A percentile compares a stretch with the other conserved stretches of the same genome.
These are phyloP conservation scores for Archivesica marissinica DNA, from an alignment of 1,140 invertebrate genomes.

Conservation along the genomic window DNA sequence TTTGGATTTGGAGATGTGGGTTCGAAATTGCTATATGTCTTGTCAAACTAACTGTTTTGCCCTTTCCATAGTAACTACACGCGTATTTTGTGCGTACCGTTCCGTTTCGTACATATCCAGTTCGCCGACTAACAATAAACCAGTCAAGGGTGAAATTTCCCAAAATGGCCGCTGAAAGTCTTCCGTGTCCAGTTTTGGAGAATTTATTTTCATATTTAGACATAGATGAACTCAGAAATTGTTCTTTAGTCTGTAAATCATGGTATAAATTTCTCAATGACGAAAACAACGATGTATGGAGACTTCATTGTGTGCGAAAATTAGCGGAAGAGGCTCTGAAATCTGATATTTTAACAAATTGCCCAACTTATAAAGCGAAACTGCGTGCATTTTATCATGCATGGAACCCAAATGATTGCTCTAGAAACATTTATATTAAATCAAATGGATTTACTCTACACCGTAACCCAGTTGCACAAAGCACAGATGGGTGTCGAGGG, in stretches of 20 bases:
- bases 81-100: not conserved
- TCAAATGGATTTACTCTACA: constrained; percentile 98
- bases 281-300: constrained; percentile 98
- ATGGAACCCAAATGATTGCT: constrained; percentile 99
- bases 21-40: too few species aligned
- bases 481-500: constrained; percentile 97
- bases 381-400: constrained; percentile 97
- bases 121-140: not conserved
- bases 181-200: constrained; percentile 94
- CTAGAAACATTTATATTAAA: constrained; percentile 98
- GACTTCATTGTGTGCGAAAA: constrained; percentile 94
- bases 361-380: constrained; percentile 97
- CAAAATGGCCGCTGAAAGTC: constrained; percentile 78
- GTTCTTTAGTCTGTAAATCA: constrained; percentile 96
- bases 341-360: constrained; percentile 95
- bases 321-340: constrained; percentile 96
- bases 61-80: not conserved
- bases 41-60: too few species aligned
- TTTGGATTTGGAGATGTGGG: too few species aligned
- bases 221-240: constrained; percentile 93
- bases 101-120: not conserved
- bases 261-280: constrained; percentile 96
- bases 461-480: constrained; percentile 99
- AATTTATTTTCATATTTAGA: constrained; percentile 97
- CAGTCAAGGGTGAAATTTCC: constrained; percentile 32